Evolutionary conservation across 2,888 invertebrate species (phyloP).

Genomic region (Nymphalis polychloros): DNA sequence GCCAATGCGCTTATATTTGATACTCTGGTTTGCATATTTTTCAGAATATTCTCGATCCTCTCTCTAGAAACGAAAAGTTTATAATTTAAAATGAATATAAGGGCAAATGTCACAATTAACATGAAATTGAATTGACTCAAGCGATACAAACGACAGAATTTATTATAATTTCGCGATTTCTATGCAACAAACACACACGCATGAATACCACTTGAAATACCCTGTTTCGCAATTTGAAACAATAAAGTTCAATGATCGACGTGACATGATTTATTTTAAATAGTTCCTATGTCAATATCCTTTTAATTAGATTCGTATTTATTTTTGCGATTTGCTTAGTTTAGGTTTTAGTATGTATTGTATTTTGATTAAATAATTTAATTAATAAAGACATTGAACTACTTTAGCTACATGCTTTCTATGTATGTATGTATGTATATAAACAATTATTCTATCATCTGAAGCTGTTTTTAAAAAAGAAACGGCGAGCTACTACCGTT

Average conservation of each 20-base stretch:
- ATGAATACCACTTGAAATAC: constrained; percentile 47
- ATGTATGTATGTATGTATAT: too few species aligned
- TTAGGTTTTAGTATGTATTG: not conserved
- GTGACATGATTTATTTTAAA: constrained; percentile 44
- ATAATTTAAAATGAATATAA: constrained; percentile 30
- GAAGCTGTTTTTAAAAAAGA: too few species aligned
- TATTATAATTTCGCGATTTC: constrained; percentile 58
- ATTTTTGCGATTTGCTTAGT: not conserved
- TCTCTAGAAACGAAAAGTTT: not conserved
- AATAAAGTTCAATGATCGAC: constrained; percentile 68
- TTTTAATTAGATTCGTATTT: constrained; percentile 31
- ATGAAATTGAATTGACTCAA: constrained; percentile 41
- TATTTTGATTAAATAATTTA: too few species aligned
- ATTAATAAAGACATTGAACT: too few species aligned
- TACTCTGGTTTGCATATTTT: not conserved
- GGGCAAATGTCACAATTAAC: constrained; percentile 48
- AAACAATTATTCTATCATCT: too few species aligned
- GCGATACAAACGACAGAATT: constrained; percentile 9
- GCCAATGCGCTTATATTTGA: too few species aligned
- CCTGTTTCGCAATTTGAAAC: constrained; percentile 69
- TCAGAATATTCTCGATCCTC: not conserved
- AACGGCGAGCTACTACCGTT: too few species aligned
- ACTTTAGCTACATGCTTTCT: too few species aligned
- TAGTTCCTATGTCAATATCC: constrained; percentile 29
- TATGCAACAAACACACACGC: constrained; percentile 43